Percentiles rank a stretch among this genome's conserved stretches.
These are phyloP conservation scores for Fragum sueziense DNA, from an alignment of 2,888 invertebrate species.

Conservation along the genomic window DNA sequence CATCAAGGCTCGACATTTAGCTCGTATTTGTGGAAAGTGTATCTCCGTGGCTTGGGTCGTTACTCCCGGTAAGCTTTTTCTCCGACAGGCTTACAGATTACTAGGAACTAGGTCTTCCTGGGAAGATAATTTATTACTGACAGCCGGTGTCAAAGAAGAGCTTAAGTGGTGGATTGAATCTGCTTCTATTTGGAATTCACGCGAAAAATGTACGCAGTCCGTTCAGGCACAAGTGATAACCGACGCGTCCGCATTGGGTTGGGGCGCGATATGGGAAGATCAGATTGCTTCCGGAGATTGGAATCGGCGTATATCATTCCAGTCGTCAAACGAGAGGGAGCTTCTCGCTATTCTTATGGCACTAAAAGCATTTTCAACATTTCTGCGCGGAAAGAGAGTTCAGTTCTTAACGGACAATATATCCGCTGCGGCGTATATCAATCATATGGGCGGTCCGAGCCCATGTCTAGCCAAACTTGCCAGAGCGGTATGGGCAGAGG, in stretches of 20 bases:
- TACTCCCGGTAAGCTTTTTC: conserved; percentile 27
- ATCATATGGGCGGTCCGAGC: too few relatives aligned
- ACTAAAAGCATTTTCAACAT: too few relatives aligned
- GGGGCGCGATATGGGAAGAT: conserved; percentile 9
- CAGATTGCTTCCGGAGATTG: conserved; percentile 21
- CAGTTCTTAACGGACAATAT: too few relatives aligned
- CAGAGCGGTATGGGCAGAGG: too few relatives aligned
- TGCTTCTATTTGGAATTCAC: conserved; percentile 1
- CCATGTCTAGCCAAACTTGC: too few relatives aligned
- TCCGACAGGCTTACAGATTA: conserved; percentile 3
- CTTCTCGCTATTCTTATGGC: conserved; percentile 19
- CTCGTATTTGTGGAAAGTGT: conserved; percentile 20
- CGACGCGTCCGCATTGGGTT: too few relatives aligned
- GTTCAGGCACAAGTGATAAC: conserved; percentile 18
- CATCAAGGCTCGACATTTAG: conserved; percentile 12
- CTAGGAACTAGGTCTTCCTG: not conserved
- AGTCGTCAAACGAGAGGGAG: conserved; percentile 25
- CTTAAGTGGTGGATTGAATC: conserved; percentile 11
- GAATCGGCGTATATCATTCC: conserved; percentile 15
- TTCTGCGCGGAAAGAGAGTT: too few relatives aligned
- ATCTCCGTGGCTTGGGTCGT: conserved; percentile 25
- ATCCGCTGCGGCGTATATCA: too few relatives aligned
- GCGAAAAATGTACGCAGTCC: conserved; percentile 15
- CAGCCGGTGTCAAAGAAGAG: conserved; percentile 3
- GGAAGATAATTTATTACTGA: not conserved